These are phyloP conservation scores for Drosophila atripex DNA, from an alignment of 2,888 invertebrate genomes.

Conservation along the genomic window DNA sequence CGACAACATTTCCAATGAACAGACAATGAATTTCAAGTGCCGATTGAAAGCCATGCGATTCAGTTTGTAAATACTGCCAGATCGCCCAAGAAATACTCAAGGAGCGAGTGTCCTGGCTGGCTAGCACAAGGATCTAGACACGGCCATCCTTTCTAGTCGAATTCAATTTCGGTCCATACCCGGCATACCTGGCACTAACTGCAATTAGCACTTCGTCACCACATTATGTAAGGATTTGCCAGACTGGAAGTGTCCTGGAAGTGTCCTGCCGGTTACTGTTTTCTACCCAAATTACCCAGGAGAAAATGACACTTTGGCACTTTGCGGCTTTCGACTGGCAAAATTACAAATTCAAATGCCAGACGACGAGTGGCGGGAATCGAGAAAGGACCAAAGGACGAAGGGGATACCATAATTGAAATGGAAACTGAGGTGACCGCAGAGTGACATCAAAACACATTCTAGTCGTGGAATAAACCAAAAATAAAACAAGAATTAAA, in stretches of 20 bases:
- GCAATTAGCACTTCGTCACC: not conserved
- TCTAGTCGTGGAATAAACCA: constrained; percentile 11
- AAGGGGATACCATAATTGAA: constrained; percentile 33
- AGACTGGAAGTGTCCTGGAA: not conserved
- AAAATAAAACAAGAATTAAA: constrained; percentile 7
- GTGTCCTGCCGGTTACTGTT: not conserved
- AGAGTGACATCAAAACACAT: constrained; percentile 36
- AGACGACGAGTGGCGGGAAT: not conserved
- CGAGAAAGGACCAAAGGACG: not conserved
- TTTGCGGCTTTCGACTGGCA: constrained; percentile 11
- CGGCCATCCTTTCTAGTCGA: not conserved
- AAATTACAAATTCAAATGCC: constrained; percentile 25
- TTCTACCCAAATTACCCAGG: not conserved
- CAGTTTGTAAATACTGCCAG: not conserved
- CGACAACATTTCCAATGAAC: constrained; percentile 44
- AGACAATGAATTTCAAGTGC: constrained; percentile 66
- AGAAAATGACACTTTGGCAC: not conserved
- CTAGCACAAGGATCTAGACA: too few relatives aligned
- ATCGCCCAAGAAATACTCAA: too few relatives aligned
- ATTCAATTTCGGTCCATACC: not conserved
- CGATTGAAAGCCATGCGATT: constrained; percentile 29
- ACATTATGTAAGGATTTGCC: not conserved
- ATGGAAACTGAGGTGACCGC: constrained; percentile 43
- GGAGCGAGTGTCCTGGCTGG: not conserved
- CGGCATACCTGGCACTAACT: not conserved